Percentiles rank a stretch among this genome's conserved stretches.
These are phyloP conservation scores for Atethmia centrago DNA, from an alignment of 2,888 invertebrate species.

Conservation along the genomic window DNA sequence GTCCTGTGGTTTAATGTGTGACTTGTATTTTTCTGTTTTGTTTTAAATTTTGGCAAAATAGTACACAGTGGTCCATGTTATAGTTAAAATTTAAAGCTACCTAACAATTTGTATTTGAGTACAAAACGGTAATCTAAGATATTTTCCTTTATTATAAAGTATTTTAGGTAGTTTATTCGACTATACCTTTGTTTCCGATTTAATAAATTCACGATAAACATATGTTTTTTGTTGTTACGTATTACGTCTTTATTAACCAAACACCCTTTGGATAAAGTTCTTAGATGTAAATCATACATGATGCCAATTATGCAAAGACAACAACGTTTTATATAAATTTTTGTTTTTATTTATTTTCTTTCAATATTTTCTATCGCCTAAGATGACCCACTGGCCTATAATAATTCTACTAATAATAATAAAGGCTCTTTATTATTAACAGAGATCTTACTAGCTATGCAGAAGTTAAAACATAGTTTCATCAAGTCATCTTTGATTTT, in stretches of 20 bases:
- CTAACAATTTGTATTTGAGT: neutral
- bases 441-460: neutral
- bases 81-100: conserved; percentile 26
- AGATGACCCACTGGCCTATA: neutral
- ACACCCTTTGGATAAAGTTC: neutral
- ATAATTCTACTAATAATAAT: neutral
- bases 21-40: conserved; percentile 68
- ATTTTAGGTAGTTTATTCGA: neutral
- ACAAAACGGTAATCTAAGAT: conserved; percentile 35
- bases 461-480: neutral
- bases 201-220: neutral
- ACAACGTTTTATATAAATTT: neutral
- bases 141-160: neutral
- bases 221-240: conserved; percentile 40
- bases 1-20: conserved; percentile 45
- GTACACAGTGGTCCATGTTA: conserved; percentile 17
- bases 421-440: neutral
- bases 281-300: conserved; percentile 2
- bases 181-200: conserved; percentile 3
- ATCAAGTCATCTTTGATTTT: neutral
- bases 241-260: neutral
- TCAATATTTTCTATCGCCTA: neutral
- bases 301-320: conserved; percentile 30
- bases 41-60: conserved; percentile 54
- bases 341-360: neutral